phyloP scores from a whole-genome alignment of 2,113 vertebrate species.

The Pterophyllum scalare region DNA sequence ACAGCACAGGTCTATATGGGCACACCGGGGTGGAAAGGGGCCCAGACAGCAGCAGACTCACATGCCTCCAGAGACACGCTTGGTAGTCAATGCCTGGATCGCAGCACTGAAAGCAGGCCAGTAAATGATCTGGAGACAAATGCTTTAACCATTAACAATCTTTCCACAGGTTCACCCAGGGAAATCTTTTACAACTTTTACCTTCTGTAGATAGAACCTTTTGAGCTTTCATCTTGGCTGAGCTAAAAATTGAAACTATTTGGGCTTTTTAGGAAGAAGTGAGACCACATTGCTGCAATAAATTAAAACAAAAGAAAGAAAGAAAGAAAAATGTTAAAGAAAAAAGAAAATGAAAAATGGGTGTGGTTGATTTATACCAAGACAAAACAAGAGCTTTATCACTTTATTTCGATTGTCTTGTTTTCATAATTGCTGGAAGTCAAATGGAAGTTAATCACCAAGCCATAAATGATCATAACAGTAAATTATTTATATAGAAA shows the following conservation, averaged over 20 bases:
- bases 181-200: too few relatives aligned
- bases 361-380: not conserved
- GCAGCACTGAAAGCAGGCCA: too few relatives aligned
- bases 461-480: not conserved
- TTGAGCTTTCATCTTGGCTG: not conserved
- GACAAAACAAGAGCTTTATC: not conserved
- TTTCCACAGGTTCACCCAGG: too few relatives aligned
- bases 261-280: not conserved
- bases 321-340: not conserved
- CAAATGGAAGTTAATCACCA: not conserved
- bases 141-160: too few relatives aligned
- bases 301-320: not conserved
- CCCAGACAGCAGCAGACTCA: too few relatives aligned
- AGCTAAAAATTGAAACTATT: not conserved
- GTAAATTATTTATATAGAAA: not conserved
- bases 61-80: too few relatives aligned
- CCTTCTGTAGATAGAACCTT: too few relatives aligned
- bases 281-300: not conserved
- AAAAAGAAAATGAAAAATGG: not conserved
- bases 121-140: too few relatives aligned
- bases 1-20: too few relatives aligned
- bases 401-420: not conserved
- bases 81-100: too few relatives aligned
- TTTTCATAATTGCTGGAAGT: conserved; percentile 2
- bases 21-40: too few relatives aligned